Base-by-base conservation (phyloP, 2,888 invertebrate species). In the Meiosimyza platycephala region DNA sequence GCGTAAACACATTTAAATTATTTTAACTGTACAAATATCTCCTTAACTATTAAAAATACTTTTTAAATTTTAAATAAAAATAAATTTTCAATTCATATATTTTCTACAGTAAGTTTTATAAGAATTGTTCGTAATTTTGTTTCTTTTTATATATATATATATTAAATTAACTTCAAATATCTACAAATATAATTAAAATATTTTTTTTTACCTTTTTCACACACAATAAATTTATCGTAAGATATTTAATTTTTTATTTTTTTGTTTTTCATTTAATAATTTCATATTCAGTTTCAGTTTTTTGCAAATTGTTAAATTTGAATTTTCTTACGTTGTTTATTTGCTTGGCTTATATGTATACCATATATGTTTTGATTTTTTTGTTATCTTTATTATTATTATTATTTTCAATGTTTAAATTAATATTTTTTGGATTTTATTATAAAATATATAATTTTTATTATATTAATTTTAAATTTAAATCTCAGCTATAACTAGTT, bases 401-500 rank as follows among this genome's bases (percentile, higher is more conserved):
- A 40, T 40, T 60, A 22, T 68, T 47, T 57, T 51, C 48, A 40
- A 47, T 48, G 22, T 66, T 66, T 66, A 71, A 40, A 47, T 47
- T 48, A 15, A 33, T 33, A 67, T 55, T 54, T 28, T 40, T 59
- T 52, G 48, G 28, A 65, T 68, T 60, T 40, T 70, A 48, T 67
- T 72, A 63, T 72, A 71, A 75, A 71, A 67, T 69, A 68, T 63
- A 69, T 60, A 64, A 72, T 72, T 72, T 65, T 74, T 69, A 66
- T 70, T 63, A 55, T 60, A 33, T 64, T 65, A 55, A 66, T 48
- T 71, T 51, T 74, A 22, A 59, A 65, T 68, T 64, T 65, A 71
- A 68, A 64, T 64, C 66, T 72, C 59, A 59, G 51, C 51, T 69
- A 68, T 48, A 67, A 50, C 81, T 85, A 84, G 86, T 94, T 96